A percentile compares a stretch with the other conserved stretches of the same genome.
phyloP scores from a whole-genome alignment of 2,113 vertebrate genomes.

The Dendrocopos noguchii region DNA sequence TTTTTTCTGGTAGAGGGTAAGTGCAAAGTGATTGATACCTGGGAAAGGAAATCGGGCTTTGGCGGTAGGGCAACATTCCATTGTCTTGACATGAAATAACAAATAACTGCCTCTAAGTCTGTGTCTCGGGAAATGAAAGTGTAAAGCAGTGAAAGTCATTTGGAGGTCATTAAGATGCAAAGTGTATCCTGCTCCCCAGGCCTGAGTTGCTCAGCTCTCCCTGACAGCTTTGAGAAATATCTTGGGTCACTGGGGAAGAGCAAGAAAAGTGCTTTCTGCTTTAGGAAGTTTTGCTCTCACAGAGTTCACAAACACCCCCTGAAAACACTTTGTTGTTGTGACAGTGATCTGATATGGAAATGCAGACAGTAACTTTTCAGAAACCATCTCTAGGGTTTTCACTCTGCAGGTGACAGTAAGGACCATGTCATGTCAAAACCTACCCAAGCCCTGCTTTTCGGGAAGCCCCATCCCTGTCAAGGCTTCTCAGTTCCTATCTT shows the following conservation, averaged over 20 bases:
- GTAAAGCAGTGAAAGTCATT: slow-evolving; percentile 61
- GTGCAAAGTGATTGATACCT: slow-evolving; percentile 56
- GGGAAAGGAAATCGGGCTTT: slow-evolving; percentile 61
- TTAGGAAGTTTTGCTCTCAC: background rate
- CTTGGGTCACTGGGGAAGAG: fast-evolving
- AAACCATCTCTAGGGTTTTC: background rate
- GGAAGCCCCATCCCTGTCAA: background rate
- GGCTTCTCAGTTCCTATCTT: background rate
- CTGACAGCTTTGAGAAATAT: background rate
- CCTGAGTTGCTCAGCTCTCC: background rate
- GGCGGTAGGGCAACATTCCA: slow-evolving; percentile 26
- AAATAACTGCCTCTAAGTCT: slow-evolving; percentile 45
- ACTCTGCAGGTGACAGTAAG: background rate
- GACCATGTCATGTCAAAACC: background rate
- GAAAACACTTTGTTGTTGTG: background rate
- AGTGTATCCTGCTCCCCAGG: background rate
- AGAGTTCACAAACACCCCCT: background rate
- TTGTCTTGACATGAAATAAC: slow-evolving; percentile 58
- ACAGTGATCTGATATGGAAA: background rate
- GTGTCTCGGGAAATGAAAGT: slow-evolving; percentile 54
- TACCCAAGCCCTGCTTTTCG: background rate
- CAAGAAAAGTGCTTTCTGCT: fast-evolving
- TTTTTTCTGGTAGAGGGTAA: slow-evolving; percentile 9
- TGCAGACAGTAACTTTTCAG: background rate
- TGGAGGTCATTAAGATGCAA: slow-evolving; percentile 28